Evolutionary conservation across 2,797 vertebrate species (phyloP).

Genomic region (Acipenser oxyrinchus): DNA sequence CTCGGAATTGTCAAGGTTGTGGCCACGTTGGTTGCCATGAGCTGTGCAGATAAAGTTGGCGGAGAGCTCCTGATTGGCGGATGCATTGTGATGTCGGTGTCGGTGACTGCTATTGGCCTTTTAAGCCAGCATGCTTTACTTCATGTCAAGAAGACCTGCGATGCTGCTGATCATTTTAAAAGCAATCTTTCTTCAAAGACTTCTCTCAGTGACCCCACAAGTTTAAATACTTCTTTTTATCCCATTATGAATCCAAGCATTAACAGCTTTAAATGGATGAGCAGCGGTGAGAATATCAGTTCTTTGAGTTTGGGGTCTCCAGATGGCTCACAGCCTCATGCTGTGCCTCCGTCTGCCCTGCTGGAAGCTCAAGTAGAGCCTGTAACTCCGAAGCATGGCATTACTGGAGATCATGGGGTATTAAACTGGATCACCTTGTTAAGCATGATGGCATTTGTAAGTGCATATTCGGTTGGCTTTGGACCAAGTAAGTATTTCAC

Average conservation of each 20-base stretch:
- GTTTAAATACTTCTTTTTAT: constrained; percentile 4
- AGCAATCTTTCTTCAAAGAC: constrained; percentile 23
- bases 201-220: background rate
- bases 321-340: background rate
- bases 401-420: background rate
- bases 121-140: constrained; percentile 47
- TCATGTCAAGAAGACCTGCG: constrained; percentile 47
- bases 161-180: constrained; percentile 8
- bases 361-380: background rate
- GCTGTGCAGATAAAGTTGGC: constrained; percentile 73
- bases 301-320: constrained; percentile 5
- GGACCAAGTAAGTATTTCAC: constrained; percentile 77
- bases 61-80: constrained; percentile 74
- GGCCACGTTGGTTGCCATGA: constrained; percentile 66
- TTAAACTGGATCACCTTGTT: constrained; percentile 72
- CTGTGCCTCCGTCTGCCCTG: background rate
- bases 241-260: background rate
- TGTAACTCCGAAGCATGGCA: background rate
- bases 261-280: background rate
- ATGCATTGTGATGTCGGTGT: constrained; percentile 70
- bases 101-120: constrained; percentile 65
- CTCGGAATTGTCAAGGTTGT: constrained; percentile 74
- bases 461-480: constrained; percentile 82
- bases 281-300: background rate
- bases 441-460: constrained; percentile 80